Conservation (phyloP, 2,797 vertebrate species). For the Argya squamiceps region DNA sequence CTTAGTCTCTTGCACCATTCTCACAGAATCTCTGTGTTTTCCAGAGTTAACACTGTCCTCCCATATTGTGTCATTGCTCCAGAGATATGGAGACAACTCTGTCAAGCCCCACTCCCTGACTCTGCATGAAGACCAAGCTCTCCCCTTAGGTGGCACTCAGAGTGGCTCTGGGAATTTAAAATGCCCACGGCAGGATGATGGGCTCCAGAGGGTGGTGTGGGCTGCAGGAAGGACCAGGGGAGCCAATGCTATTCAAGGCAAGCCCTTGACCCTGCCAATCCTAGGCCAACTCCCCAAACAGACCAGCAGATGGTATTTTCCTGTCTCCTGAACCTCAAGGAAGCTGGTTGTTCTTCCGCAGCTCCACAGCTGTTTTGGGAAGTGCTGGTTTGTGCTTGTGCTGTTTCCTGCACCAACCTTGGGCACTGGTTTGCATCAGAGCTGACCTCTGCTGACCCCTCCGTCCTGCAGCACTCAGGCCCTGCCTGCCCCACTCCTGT, state of each 20-base stretch:
- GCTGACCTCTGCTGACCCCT: not conserved
- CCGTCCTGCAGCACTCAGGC: not conserved
- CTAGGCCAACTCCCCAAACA: not conserved
- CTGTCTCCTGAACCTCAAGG: not conserved
- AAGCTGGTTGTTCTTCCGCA: not conserved
- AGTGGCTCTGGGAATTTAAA: not conserved
- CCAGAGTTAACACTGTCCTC: not conserved
- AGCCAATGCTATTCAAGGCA: not conserved
- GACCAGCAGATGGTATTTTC: not conserved
- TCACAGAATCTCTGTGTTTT: not conserved
- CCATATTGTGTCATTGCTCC: not conserved
- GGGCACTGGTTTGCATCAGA: not conserved
- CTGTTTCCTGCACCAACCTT: conserved; percentile 19
- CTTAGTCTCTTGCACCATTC: not conserved
- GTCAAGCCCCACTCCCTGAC: not conserved
- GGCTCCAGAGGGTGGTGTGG: not conserved
- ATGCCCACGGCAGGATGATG: not conserved
- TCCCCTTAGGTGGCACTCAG: not conserved
- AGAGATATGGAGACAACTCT: not conserved
- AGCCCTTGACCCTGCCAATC: not conserved
- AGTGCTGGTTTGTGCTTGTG: not conserved
- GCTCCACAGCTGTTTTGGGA: not conserved
- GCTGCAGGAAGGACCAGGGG: not conserved
- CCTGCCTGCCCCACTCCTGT: conserved; percentile 35
- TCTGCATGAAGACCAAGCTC: not conserved